Conservation (phyloP, 1,140 invertebrate genomes). For the Aphelenchoides fujianensis region DNA sequence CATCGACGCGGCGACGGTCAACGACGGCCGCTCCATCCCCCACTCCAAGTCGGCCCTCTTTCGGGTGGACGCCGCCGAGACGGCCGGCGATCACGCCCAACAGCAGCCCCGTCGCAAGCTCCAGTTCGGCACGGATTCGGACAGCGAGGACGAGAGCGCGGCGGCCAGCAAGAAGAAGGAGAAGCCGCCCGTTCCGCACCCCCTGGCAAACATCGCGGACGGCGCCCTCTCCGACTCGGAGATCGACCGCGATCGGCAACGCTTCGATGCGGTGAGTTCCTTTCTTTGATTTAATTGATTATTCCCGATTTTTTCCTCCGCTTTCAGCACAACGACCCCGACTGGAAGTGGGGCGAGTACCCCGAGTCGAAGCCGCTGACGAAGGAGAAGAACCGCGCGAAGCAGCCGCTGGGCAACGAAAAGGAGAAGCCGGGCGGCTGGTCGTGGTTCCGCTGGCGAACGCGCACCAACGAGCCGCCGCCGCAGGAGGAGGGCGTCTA, state of each 20-base stretch:
- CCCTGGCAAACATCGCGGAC: conserved; percentile 45
- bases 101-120: background rate
- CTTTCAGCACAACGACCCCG: conserved; percentile 44
- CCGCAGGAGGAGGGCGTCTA: conserved; percentile 77
- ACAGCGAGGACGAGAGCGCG: conserved; percentile 18
- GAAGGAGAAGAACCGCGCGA: background rate
- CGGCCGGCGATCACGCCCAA: background rate
- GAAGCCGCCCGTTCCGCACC: background rate
- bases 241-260: conserved; percentile 47
- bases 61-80: conserved; percentile 15
- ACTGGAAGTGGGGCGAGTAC: conserved; percentile 95
- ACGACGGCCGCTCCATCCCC: background rate
- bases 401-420: background rate
- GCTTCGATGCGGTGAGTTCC: conserved; percentile 23
- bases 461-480: background rate
- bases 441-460: conserved; percentile 42
- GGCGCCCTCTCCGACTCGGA: conserved; percentile 59
- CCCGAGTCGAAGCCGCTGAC: conserved; percentile 68
- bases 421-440: conserved; percentile 28
- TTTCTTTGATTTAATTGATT: no score
- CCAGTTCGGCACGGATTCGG: conserved; percentile 14
- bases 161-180: conserved; percentile 16
- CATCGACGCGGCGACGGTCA: conserved; percentile 15
- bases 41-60: conserved; percentile 11
- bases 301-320: conserved; percentile 8